Percentiles rank a stretch among this genome's conserved stretches.
phyloP scores from a whole-genome alignment of 2,113 vertebrate genomes.

The Cottus gobio region DNA sequence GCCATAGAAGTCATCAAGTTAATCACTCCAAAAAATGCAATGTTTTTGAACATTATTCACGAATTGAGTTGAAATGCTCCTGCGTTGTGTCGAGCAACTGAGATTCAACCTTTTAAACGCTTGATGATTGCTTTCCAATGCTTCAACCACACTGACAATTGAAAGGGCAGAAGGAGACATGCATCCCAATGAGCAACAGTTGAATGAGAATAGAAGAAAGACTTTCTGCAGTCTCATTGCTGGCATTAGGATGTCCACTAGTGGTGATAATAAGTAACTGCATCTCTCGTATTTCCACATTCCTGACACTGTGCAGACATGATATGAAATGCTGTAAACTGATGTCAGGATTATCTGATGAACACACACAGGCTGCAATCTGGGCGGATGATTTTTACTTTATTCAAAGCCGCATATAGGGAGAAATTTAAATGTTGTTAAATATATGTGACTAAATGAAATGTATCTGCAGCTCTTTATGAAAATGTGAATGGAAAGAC shows the following conservation, averaged over 20 bases:
- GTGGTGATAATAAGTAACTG: constrained; percentile 43
- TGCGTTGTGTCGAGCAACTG: background rate
- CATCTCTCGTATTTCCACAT: constrained; percentile 18
- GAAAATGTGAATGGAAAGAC: background rate
- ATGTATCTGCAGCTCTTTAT: background rate
- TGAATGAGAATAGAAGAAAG: background rate
- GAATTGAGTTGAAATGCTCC: background rate
- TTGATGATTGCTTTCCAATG: no score
- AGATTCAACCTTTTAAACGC: background rate
- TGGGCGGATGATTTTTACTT: background rate
- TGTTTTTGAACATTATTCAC: no score
- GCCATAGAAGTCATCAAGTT: no score
- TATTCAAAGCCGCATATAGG: background rate
- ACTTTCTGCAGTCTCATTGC: background rate
- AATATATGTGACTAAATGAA: background rate
- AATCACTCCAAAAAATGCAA: no score
- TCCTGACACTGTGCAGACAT: background rate
- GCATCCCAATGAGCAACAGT: background rate
- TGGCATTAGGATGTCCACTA: constrained; percentile 54
- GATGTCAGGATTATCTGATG: background rate
- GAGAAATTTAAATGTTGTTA: background rate
- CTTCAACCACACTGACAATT: no score
- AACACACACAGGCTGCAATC: background rate
- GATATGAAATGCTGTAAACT: background rate
- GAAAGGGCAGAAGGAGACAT: no score